Evolutionary conservation across 1,140 invertebrate genomes (phyloP).

Genomic region (Trissolcus basalis): DNA sequence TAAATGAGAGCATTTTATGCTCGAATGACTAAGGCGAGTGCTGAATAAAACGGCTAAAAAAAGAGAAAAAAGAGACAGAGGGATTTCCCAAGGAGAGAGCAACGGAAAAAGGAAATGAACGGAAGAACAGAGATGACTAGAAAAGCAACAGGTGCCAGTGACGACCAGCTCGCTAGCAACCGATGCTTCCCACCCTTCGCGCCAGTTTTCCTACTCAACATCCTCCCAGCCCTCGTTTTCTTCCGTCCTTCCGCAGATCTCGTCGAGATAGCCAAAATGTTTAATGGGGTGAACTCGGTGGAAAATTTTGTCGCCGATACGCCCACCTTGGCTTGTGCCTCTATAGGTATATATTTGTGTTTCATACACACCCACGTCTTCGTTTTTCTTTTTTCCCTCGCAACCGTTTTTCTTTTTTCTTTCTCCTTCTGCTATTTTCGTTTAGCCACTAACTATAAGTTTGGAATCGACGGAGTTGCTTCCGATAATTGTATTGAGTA

Average conservation of each 20-base stretch:
- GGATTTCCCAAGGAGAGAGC: slow-evolving; percentile 45
- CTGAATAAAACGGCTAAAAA: slow-evolving; percentile 53
- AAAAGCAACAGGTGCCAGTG: slow-evolving; percentile 73
- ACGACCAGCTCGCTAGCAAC: slow-evolving; percentile 69
- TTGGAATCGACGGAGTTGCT: slow-evolving; percentile 65
- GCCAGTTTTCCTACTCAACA: slow-evolving; percentile 53
- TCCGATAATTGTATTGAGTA: slow-evolving; percentile 26
- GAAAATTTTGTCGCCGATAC: slow-evolving; percentile 71
- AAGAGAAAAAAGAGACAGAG: slow-evolving; percentile 49
- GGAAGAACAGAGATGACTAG: slow-evolving; percentile 64
- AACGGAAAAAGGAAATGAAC: slow-evolving; percentile 57
- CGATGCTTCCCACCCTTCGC: slow-evolving; percentile 31
- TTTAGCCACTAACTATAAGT: slow-evolving; percentile 61
- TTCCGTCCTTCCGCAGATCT: slow-evolving; percentile 69
- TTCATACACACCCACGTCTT: slow-evolving; percentile 35
- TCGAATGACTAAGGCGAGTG: slow-evolving; percentile 58
- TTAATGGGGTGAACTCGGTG: slow-evolving; percentile 76
- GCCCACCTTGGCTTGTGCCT: slow-evolving; percentile 57
- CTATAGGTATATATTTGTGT: slow-evolving; percentile 62
- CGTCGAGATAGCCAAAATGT: slow-evolving; percentile 75
- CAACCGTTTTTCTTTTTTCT: slow-evolving; percentile 2
- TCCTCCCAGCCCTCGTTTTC: slow-evolving; percentile 47
- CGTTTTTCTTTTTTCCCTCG: slow-evolving; percentile 26
- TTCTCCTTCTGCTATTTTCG: slow-evolving; percentile 26
- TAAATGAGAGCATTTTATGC: slow-evolving; percentile 65